Percentiles rank a stretch among this genome's conserved stretches.
Evolutionary conservation across 1,140 invertebrate species (phyloP).

Genomic region (Akabosia matsudoensis): DNA sequence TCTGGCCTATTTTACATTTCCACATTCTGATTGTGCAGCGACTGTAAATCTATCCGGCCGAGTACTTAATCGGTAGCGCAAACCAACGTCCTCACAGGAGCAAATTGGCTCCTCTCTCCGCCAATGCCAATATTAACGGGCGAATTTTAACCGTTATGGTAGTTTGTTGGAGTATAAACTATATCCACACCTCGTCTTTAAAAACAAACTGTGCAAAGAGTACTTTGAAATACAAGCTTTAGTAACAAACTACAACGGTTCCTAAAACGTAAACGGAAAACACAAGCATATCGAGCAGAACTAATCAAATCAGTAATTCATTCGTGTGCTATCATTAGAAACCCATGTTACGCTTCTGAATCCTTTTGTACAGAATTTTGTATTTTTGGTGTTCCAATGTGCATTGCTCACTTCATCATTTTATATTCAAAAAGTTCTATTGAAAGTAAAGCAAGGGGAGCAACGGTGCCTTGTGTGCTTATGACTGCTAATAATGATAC

Average conservation of each 20-base stretch:
- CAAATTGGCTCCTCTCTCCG: too few species aligned
- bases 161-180: too few species aligned
- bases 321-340: neutral
- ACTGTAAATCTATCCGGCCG: neutral
- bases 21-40: neutral
- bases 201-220: too few species aligned
- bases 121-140: neutral
- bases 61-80: neutral
- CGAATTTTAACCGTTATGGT: neutral
- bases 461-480: too few species aligned
- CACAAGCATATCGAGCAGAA: neutral
- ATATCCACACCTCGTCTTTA: too few species aligned
- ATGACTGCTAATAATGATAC: neutral
- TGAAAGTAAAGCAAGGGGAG: neutral
- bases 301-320: constrained; percentile 20
- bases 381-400: neutral
- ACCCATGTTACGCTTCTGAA: neutral
- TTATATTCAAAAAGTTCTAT: neutral
- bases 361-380: neutral
- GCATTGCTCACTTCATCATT: neutral
- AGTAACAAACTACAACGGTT: neutral
- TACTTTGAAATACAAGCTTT: too few species aligned
- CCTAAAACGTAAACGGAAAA: neutral
- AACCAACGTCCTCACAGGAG: too few species aligned
- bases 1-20: neutral